Percentiles rank a stretch among this genome's conserved stretches.
Evolutionary conservation across 2,113 vertebrate genomes (phyloP).

Genomic region (Brachyhypopomus gauderio): DNA sequence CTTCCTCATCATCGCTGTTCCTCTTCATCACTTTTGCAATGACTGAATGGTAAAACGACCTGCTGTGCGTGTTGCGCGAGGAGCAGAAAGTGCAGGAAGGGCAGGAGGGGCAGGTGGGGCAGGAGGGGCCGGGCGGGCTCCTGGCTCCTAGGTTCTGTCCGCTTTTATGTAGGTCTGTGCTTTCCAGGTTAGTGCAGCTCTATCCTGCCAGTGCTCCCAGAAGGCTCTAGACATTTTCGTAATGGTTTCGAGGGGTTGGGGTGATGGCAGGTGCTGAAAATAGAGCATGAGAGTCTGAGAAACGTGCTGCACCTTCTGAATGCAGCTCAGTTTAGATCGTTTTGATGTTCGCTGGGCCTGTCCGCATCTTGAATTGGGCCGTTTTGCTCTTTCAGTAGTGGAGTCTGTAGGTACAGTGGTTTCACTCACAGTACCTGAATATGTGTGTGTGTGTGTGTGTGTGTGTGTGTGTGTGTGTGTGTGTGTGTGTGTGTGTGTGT

Average conservation of each 20-base stretch:
- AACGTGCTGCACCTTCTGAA: conserved; percentile 3
- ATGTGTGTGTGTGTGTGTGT: background rate
- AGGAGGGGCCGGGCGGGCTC: background rate
- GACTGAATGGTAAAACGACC: conserved; percentile 25
- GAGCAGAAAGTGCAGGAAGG: too few relatives aligned
- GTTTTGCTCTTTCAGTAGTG: background rate
- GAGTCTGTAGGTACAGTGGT: background rate
- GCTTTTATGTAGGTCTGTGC: conserved; percentile 17
- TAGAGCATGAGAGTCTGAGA: conserved; percentile 49
- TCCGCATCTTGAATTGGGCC: background rate
- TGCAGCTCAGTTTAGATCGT: conserved; percentile 26
- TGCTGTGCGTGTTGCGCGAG: too few relatives aligned
- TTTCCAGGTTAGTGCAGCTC: conserved; percentile 49
- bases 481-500: background rate
- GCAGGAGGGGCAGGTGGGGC: background rate
- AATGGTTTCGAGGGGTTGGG: conserved; percentile 40
- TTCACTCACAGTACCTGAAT: background rate
- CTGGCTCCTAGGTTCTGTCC: background rate
- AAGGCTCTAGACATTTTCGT: conserved; percentile 56
- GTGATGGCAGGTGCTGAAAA: conserved; percentile 59
- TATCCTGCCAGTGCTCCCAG: conserved; percentile 49
- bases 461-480: background rate
- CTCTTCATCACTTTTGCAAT: conserved; percentile 10
- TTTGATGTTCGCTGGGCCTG: background rate
- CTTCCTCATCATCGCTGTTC: conserved; percentile 8